These are phyloP conservation scores for Caenorhabditis elegans DNA, from an alignment of 1,140 invertebrate species.

Conservation along the genomic window DNA sequence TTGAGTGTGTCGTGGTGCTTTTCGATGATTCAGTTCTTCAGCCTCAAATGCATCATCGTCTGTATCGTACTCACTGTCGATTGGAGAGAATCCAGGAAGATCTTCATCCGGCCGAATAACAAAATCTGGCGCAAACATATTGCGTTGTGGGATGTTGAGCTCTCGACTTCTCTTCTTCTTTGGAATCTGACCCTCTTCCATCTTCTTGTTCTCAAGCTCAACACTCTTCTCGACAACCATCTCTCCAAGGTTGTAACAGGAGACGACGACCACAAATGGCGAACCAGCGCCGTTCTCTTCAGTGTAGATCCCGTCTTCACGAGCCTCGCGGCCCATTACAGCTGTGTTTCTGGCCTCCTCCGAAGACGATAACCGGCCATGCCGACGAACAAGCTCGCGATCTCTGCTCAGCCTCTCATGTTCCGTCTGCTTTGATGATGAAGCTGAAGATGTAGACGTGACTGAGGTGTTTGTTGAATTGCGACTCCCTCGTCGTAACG, in stretches of 20 bases:
- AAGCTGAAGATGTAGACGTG: background rate
- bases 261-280: background rate
- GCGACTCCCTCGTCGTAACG: background rate
- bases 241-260: background rate
- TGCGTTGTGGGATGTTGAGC: background rate
- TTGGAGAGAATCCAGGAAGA: background rate
- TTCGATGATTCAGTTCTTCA: background rate
- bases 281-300: background rate
- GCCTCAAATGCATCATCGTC: background rate
- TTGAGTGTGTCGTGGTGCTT: background rate
- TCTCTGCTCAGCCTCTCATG: background rate
- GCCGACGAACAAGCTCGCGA: background rate
- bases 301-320: constrained; percentile 15
- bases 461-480: background rate
- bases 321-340: background rate
- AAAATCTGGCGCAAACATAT: constrained; percentile 16
- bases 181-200: background rate
- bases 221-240: background rate
- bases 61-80: background rate
- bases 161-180: background rate
- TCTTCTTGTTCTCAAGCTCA: background rate
- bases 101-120: background rate
- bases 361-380: background rate
- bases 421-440: background rate
- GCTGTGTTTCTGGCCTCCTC: background rate